Conservation (phyloP, 30 jellyfish, hydroid and myxozoan genomes). For the Cassiopea xamachana region DNA sequence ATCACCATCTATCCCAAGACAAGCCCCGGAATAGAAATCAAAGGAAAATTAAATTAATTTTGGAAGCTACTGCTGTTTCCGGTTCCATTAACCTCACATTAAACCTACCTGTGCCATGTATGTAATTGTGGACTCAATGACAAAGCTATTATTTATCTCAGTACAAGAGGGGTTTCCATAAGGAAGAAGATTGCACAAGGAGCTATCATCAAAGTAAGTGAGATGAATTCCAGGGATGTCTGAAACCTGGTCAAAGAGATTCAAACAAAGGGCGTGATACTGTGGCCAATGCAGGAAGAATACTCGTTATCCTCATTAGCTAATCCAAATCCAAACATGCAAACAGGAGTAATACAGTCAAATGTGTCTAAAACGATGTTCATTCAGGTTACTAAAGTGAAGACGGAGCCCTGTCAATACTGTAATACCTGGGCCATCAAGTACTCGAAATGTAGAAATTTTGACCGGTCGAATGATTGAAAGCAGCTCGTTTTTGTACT, state of each 20-base stretch:
- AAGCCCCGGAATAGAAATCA: neutral
- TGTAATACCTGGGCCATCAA: neutral
- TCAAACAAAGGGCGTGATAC: constrained; percentile 27
- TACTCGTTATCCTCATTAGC: constrained; percentile 34
- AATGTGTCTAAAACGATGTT: neutral
- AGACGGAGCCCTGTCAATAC: neutral
- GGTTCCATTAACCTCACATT: constrained; percentile 13
- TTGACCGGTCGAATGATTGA: neutral
- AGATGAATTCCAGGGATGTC: constrained; percentile 45
- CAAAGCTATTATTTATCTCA: constrained; percentile 12
- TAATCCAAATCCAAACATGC: constrained; percentile 17
- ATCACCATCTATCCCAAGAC: neutral
- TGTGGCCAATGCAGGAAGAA: constrained; percentile 46
- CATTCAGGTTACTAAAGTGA: neutral
- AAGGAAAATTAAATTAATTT: constrained; percentile 13
- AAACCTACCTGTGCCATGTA: constrained; percentile 30
- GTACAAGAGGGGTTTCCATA: constrained; percentile 29
- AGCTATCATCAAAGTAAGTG: constrained; percentile 23
- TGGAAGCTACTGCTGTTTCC: constrained; percentile 35
- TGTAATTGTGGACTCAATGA: constrained; percentile 22
- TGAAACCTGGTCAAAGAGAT: constrained; percentile 30
- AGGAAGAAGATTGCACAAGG: constrained; percentile 40
- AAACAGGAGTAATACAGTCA: neutral
- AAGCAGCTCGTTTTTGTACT: neutral
- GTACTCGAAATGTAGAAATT: neutral